These are phyloP conservation scores for Pseudopodoces humilis DNA, from an alignment of 2,113 vertebrate species.

Conservation along the genomic window DNA sequence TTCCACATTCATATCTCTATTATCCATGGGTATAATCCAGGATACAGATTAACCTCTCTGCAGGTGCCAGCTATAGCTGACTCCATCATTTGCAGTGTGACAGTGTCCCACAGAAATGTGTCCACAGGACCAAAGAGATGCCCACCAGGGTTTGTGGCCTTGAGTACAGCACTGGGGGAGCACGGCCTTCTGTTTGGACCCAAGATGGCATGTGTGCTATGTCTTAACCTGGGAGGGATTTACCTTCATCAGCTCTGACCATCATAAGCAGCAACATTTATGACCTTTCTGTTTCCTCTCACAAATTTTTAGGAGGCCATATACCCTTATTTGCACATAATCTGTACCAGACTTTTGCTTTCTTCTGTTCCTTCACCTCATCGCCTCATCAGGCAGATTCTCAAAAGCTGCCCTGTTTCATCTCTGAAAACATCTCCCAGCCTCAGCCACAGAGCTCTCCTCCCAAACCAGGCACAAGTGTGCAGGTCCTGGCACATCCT, in stretches of 20 bases:
- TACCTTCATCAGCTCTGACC: neutral
- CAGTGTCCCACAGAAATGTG: neutral
- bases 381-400: neutral
- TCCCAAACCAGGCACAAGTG: neutral
- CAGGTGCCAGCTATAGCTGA: neutral
- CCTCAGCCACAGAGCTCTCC: neutral
- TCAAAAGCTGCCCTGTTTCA: neutral
- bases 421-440: neutral
- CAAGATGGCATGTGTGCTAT: neutral
- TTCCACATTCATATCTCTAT: neutral
- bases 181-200: neutral
- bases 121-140: neutral
- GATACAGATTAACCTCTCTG: neutral
- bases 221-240: neutral
- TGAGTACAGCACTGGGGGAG: neutral
- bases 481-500: neutral
- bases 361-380: neutral
- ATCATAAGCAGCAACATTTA: neutral
- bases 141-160: neutral
- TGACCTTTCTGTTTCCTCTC: neutral
- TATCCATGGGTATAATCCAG: neutral
- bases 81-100: neutral
- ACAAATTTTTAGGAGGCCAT: neutral
- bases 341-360: neutral
- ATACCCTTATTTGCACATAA: neutral